Evolutionary conservation across 2,113 vertebrate genomes (phyloP).

Genomic region (Hemiprocne comata): DNA sequence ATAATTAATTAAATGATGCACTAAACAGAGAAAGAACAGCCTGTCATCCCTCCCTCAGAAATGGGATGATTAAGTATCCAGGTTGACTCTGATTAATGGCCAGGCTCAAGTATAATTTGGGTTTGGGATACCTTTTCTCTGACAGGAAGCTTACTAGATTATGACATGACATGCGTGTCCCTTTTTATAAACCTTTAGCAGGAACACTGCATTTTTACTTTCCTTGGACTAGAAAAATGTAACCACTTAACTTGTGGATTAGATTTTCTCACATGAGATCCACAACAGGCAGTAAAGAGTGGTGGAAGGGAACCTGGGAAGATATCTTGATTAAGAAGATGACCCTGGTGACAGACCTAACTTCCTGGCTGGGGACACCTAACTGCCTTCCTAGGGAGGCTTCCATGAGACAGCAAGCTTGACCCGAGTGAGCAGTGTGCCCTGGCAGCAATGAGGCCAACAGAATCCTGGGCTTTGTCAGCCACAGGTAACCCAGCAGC

Average conservation of each 20-base stretch:
- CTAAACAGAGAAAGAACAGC: not conserved
- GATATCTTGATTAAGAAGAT: not conserved
- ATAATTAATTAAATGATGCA: not conserved
- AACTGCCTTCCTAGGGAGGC: not conserved
- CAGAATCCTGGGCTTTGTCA: not conserved
- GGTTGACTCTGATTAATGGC: not conserved
- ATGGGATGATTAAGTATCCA: not conserved
- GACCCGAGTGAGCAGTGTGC: not conserved
- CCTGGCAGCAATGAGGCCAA: rapidly evolving
- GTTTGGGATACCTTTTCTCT: not conserved
- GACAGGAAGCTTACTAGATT: not conserved
- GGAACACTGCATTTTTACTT: not conserved
- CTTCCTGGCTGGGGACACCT: not conserved
- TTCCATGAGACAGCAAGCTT: not conserved
- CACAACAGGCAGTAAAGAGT: not conserved
- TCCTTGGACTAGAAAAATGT: not conserved
- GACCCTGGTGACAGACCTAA: not conserved
- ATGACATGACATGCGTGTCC: not conserved
- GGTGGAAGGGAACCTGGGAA: not conserved
- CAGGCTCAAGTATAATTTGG: not conserved
- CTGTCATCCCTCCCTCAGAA: not conserved
- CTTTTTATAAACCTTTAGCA: not conserved
- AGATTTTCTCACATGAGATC: not conserved
- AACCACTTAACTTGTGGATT: not conserved
- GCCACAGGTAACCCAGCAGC: not conserved